A percentile compares a stretch with the other conserved stretches of the same genome.
Evolutionary conservation across 2,113 vertebrate genomes (phyloP).

Genomic region (Ammodytes marinus): DNA sequence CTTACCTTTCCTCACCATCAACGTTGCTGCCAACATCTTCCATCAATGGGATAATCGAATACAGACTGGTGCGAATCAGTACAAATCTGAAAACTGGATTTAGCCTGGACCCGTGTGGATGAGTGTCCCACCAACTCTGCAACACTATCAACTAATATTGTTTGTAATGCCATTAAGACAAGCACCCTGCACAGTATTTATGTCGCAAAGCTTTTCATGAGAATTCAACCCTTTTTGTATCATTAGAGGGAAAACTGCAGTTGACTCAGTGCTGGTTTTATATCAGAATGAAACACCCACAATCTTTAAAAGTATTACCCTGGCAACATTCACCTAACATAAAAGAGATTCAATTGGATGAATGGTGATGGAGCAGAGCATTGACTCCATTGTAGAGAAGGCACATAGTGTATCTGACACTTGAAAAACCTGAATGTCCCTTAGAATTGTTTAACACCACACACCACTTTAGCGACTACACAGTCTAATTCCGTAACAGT

Average conservation of each 20-base stretch:
- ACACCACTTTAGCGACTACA: neutral
- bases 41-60: conserved; percentile 76
- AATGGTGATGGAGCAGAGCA: neutral
- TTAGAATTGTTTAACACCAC: neutral
- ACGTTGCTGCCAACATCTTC: conserved; percentile 62
- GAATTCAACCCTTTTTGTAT: neutral
- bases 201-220: neutral
- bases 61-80: conserved; percentile 65
- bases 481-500: conserved; percentile 13
- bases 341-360: conserved; percentile 10
- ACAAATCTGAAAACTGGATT: conserved; percentile 64
- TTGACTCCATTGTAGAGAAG: conserved; percentile 6
- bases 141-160: neutral
- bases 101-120: conserved; percentile 29
- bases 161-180: neutral
- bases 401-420: neutral
- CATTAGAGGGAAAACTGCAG: neutral
- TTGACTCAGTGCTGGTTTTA: neutral
- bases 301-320: neutral
- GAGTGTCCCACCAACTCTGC: neutral
- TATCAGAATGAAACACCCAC: neutral
- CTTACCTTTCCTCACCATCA: conserved; percentile 71
- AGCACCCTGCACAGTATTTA: neutral
- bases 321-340: conserved; percentile 10
- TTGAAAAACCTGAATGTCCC: neutral